phyloP scores from a whole-genome alignment of 2,888 invertebrate genomes.

The Noctua fimbriata region DNA sequence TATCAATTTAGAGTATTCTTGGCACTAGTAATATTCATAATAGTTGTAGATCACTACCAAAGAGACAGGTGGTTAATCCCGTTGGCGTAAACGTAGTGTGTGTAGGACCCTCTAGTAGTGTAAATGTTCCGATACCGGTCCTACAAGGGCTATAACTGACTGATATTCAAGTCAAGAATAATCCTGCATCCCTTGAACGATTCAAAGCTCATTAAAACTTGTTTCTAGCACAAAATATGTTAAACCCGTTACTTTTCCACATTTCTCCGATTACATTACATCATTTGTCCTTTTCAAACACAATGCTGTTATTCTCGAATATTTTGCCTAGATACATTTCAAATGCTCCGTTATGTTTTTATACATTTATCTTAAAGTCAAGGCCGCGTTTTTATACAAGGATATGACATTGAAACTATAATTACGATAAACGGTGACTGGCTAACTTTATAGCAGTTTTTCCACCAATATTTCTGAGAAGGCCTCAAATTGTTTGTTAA shows the following conservation, averaged over 20 bases:
- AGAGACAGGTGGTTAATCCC: conserved; percentile 12
- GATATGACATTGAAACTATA: conserved; percentile 61
- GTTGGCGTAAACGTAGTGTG: not conserved
- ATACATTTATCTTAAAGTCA: conserved; percentile 60
- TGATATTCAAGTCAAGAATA: not conserved
- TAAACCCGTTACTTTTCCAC: conserved; percentile 7
- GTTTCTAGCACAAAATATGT: not conserved
- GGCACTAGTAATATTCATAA: conserved; percentile 41
- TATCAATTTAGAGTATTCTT: conserved; percentile 47
- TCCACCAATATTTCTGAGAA: conserved; percentile 36
- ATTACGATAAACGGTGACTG: conserved; percentile 52
- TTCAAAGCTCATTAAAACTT: not conserved
- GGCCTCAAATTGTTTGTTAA: conserved; percentile 37
- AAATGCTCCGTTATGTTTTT: conserved; percentile 60
- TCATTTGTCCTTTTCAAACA: conserved; percentile 16
- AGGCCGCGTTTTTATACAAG: conserved; percentile 63
- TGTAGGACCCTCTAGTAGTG: not conserved
- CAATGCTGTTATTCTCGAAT: conserved; percentile 22
- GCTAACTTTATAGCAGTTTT: conserved; percentile 45
- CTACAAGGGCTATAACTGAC: not conserved
- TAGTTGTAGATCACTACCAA: conserved; percentile 35
- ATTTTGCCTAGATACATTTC: conserved; percentile 34
- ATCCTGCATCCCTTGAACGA: not conserved
- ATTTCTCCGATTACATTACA: conserved; percentile 16
- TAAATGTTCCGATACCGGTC: not conserved